These are phyloP conservation scores for Paedocypris sp. DNA, from an alignment of 2,113 vertebrate genomes.

Conservation along the genomic window DNA sequence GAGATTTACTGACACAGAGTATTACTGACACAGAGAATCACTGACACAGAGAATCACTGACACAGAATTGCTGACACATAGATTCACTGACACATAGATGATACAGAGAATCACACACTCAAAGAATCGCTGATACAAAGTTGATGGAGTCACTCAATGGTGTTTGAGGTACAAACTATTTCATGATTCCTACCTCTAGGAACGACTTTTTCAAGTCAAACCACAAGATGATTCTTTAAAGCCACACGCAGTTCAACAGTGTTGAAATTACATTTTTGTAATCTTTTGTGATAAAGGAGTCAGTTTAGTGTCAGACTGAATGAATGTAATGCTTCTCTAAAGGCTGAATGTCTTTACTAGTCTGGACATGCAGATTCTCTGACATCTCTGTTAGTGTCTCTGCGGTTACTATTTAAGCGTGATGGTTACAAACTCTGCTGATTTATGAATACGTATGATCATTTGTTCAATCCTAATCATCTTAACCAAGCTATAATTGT, in stretches of 20 bases:
- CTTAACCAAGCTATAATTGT: no score
- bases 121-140: no score
- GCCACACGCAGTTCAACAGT: neutral
- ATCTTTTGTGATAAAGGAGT: slow-evolving; percentile 5
- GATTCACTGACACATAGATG: no score
- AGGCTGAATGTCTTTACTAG: neutral
- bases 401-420: neutral
- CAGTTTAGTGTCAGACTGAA: neutral
- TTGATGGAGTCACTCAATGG: neutral
- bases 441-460: no score
- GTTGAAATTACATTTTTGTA: slow-evolving; percentile 20
- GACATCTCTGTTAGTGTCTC: neutral
- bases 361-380: neutral
- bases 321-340: neutral
- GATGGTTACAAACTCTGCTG: neutral
- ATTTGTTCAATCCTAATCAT: no score
- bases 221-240: slow-evolving; percentile 5
- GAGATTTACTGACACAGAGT: no score
- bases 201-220: neutral
- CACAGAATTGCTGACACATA: no score
- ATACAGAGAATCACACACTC: no score
- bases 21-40: no score
- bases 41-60: no score
- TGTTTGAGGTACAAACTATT: neutral
- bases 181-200: slow-evolving; percentile 11